These are phyloP conservation scores for Sebastes flavidus DNA, from an alignment of 2,797 vertebrate genomes.

Conservation along the genomic window DNA sequence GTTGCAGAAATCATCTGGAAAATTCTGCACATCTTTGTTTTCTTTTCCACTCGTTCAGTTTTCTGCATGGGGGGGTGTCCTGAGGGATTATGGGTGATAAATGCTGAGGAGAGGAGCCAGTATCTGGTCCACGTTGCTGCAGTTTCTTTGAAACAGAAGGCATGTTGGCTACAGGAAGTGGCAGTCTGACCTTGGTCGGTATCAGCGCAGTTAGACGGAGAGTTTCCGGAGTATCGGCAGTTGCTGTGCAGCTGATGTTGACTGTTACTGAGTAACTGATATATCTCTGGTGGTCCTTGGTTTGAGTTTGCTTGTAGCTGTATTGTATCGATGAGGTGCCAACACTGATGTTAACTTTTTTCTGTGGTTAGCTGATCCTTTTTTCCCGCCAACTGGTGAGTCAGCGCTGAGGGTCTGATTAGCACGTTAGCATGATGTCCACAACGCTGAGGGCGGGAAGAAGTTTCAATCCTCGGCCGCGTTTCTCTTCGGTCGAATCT, in stretches of 20 bases:
- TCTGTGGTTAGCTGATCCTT: background rate
- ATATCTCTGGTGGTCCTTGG: background rate
- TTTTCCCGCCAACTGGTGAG: background rate
- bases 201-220: background rate
- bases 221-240: background rate
- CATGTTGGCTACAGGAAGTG: constrained; percentile 1
- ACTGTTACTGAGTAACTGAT: background rate
- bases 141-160: constrained; percentile 26
- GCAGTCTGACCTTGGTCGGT: background rate
- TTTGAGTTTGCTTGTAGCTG: constrained; percentile 1
- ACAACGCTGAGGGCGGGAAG: background rate
- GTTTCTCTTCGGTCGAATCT: background rate
- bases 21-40: background rate
- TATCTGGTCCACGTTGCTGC: background rate
- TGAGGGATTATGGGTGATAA: constrained; percentile 11
- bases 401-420: background rate
- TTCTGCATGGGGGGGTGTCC: background rate
- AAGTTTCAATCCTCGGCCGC: background rate
- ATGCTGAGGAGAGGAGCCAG: constrained; percentile 2
- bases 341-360: constrained; percentile 26
- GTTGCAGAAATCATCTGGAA: background rate
- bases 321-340: background rate
- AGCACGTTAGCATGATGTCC: background rate
- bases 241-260: constrained; percentile 22
- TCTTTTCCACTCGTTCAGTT: background rate